Evolutionary conservation across 2,888 invertebrate species (phyloP), one percentile per base, ranked within the genome.

Genomic region (Spodoptera picta): DNA sequence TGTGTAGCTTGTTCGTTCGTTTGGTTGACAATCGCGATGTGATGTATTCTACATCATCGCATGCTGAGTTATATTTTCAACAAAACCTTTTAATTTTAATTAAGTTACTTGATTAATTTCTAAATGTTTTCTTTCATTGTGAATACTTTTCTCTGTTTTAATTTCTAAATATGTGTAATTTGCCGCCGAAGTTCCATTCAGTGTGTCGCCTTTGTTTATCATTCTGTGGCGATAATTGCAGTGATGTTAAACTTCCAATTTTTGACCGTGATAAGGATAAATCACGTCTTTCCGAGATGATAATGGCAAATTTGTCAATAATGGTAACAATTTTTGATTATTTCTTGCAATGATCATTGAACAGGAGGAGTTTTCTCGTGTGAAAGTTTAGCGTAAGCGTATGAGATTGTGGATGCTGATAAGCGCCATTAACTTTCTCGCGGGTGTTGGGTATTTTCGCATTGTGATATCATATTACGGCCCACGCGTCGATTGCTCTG

Each of bases 191-290:
- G 96, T 98, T 97, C 96, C 97, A 97, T 96, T 97, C 97, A 96
- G 97, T 98, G 96, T 98, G 98, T 97, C 97, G 98, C 95, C 97
- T 98, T 96, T 98, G 98, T 96, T 97, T 98, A 96, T 97, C 97
- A 95, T 96, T 96, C 92, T 95, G 95, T 95, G 96, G 96, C 93
- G 95, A 95, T 95, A 95, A 95, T 94, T 95, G 95, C 94, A 95
- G 96, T 95, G 97, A 97, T 96, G 96, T 95, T 95, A 96, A 96
- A 95, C 95, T 96, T 95, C 96, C 96, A 95, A 96, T 97, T 95
- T 97, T 97, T 94, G 96, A 96, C 93, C 96, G 96, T 95, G 96
- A 96, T 95, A 96, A 96, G 94, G 95, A 95, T 91, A 96, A 96
- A 93, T 95, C 96, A 87, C 95, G 95, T 86, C 95, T 96, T 88